Base-by-base conservation (phyloP, 2,888 invertebrate species). In the Melinaea menophilus region DNA sequence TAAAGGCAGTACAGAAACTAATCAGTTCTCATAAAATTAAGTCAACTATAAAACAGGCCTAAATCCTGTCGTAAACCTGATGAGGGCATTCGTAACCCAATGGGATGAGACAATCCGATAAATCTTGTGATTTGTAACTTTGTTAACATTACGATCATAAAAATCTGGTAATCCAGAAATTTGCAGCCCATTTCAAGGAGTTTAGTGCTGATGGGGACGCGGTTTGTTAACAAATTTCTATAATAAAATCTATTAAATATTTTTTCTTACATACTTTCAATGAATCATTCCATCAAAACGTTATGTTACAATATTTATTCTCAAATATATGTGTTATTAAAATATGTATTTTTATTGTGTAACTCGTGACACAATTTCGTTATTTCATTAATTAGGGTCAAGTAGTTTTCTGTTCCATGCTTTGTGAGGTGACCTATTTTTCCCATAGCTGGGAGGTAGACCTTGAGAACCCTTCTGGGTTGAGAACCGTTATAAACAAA, bases 11-110 rank as follows among this genome's bases (percentile, higher is more conserved):
- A 58, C 63, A 63, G 60, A 34, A 78, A 74, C 80, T 80, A 81
- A 82, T 84, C 80, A 79, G 75, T 22, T 67, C 66, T 75, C 79
- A 75, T 81, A 80, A 82, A 82, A 80, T 81, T 76, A 79, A 75
- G 69, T 66, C 75, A 77, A 80, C 82, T 79, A 81, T 83, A 84
- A 84, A 82, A 79, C 74, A 70, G 72, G 77, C 75, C 77, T 77
- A 78, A 79, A 77, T 75, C 76, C 67, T 71, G 67, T 82, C 84
- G 81, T 84, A 83, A 84, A 83, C 72, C 69, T 69, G 76, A 83
- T 82, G 80, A 82, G 78, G 77, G 66, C 74, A 82, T 82, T 82
- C 72, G 81, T 81, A 82, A 77, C 81, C 84, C 74, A 74, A 71
- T 71, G 67, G 75, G 79, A 77, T 77, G 78, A 73, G 75, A 72